Conservation (phyloP, 2,113 vertebrate species). For the Sturnira hondurensis region DNA sequence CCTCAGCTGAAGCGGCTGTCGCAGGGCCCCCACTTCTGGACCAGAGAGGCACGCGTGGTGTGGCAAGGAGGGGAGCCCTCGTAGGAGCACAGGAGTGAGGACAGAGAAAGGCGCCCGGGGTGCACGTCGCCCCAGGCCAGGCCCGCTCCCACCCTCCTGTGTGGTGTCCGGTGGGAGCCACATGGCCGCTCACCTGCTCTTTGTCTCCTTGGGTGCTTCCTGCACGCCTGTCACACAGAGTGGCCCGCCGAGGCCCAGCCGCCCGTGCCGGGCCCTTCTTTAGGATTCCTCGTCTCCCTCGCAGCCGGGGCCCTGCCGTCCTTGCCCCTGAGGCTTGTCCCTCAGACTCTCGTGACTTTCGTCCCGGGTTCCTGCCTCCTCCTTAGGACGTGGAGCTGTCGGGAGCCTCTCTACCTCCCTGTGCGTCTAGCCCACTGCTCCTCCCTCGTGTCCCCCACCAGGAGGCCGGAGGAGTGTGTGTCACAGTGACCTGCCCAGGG, state of each 20-base stretch:
- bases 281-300: not conserved
- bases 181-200: not conserved
- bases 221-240: not conserved
- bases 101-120: accelerated
- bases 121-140: not conserved
- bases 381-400: accelerated
- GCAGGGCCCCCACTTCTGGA: not conserved
- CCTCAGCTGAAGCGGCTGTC: not conserved
- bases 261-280: not conserved
- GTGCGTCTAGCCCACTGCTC: accelerated
- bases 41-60: too few species aligned
- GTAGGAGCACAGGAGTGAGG: not conserved
- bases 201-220: not conserved
- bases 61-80: too few species aligned
- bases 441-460: not conserved
- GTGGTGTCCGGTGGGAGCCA: not conserved
- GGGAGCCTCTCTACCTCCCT: accelerated
- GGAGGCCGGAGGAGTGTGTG: not conserved
- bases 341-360: not conserved
- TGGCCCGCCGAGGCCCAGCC: not conserved
- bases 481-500: not conserved
- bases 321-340: not conserved
- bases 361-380: not conserved
- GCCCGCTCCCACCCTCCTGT: not conserved
- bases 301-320: not conserved